Base-by-base conservation (phyloP, 1,140 invertebrate species). In the Centruroides vittatus region DNA sequence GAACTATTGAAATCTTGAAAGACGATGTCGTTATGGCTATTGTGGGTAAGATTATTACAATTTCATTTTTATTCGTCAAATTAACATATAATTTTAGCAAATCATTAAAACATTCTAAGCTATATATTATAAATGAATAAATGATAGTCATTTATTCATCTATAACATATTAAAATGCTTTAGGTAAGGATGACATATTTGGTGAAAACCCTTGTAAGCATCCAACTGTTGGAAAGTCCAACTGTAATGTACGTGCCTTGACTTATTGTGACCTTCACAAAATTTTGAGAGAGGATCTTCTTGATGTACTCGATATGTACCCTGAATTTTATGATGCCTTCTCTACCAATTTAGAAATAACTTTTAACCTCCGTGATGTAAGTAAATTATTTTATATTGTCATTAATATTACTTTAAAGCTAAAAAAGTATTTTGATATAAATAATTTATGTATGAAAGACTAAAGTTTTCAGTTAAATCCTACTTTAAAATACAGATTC, bases 241-340 rank as follows among this genome's bases (percentile, higher is more conserved):
- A 90, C 67, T 97, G 89, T 75, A 93, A 95, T 72, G 93, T 98
- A n/a, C 82, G 94, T 69, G 94, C 94, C n/a, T 79, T 99, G 65
- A 98, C 94, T 0, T 98, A 98, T 76, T 98, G 95, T 80, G 95
- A 99, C 81, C 81, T 99, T 57, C 95, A 98, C 74, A 95, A 95
- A 74, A 94, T 99, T 62, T 85, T 93, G 71, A 80, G 95, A 54
- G 93, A 98, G 72, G 95, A 98, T 74, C 77, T 99, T 51, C 80
- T 98, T n/a, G 93, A 98, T 72, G 93, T 98, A 35, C 77, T 98
- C 48, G 93, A 97, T 67, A 84, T 98, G 71, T 99, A 98, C 79
- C 95, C 95, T 0, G 95, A 98, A 75, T 98, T 98, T 78, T 84
- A 86, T 55, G 84, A 90, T 67, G 82, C 86, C 66, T 98, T 98